Evolutionary conservation across 2,113 vertebrate species (phyloP), one percentile per base, ranked within the genome.

Genomic region (Alligator sinensis): DNA sequence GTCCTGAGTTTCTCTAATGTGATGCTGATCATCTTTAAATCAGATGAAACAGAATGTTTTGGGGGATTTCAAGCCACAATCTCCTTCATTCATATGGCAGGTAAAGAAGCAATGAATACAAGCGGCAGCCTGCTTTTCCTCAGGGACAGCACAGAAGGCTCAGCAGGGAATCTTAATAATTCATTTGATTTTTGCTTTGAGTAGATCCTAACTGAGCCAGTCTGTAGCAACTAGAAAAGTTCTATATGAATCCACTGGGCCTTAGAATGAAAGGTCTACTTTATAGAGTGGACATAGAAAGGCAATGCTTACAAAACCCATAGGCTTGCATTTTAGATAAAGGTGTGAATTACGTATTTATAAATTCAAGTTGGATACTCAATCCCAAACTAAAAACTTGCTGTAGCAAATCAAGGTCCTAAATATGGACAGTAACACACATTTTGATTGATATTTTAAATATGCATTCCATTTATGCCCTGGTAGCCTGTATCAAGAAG

Each of bases 1-100:
- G 96, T 98, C 83, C 87, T 98, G 82, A 99, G 98, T 96, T 97
- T 96, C 82, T 96, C 96, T 64, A 96, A 89, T 25, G 4, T 98
- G 62, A 98, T 99, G 98, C 80, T 98, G 62, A 94, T 99, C 66
- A 96, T 87, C 34, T 99, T 99, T 95, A 95, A 72, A 16, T 97
- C 98, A 1, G 98, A 99, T 95, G 95, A 97, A 96, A 98, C 96
- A 4, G 63, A 97, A 70, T 94, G 97, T 6, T 98, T 95, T 57
- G 61, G 92, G 19, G 98, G 99, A 85, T 99, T 99, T 97, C 97
- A 92, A 27, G 98, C 98, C 9, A 28, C 80, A 0, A 74, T 98
- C 6, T 94, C 98, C 55, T 99, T 99, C 96, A 95, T 99, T 94
- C 96, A 85, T 58, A 60, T 86, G 70, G 30, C 96, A 98, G 98